A percentile compares a stretch with the other conserved stretches of the same genome.
phyloP scores from a whole-genome alignment of 2,113 vertebrate species.

The Ammodytes dubius region DNA sequence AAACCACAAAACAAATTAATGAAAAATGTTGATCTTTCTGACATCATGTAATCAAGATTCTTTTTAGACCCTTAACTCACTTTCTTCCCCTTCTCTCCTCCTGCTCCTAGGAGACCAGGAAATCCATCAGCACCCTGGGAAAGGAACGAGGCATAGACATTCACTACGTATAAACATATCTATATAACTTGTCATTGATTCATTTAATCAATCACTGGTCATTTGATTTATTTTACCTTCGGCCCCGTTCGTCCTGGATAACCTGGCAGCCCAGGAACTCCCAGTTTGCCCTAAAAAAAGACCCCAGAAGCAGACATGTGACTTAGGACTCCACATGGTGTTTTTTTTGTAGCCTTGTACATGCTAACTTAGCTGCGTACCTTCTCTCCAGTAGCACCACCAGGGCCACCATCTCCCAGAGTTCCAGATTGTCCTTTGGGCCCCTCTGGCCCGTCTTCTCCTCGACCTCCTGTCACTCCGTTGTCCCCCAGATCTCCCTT shows the following conservation, averaged over 20 bases:
- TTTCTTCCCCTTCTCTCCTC: constrained; percentile 94
- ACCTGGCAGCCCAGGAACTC: constrained; percentile 94
- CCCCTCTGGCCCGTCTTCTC: constrained; percentile 96
- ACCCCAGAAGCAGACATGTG: neutral
- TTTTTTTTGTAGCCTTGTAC: neutral
- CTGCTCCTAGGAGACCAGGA: constrained; percentile 88
- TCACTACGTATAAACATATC: constrained; percentile 3
- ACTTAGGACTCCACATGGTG: neutral
- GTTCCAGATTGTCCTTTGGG: constrained; percentile 93
- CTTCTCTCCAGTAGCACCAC: constrained; percentile 93
- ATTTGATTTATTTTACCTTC: constrained; percentile 85
- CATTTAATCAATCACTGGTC: neutral
- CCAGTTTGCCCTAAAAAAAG: constrained; percentile 91
- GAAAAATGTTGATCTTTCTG: neutral
- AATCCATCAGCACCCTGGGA: constrained; percentile 92
- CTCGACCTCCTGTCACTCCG: constrained; percentile 87
- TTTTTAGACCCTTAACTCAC: constrained; percentile 77
- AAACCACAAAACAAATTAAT: constrained; percentile 11
- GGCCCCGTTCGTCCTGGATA: constrained; percentile 94
- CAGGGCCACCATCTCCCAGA: constrained; percentile 88
- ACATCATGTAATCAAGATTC: fast-evolving
- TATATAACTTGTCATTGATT: neutral
- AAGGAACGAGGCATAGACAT: constrained; percentile 43
- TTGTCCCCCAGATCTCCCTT: constrained; percentile 95
- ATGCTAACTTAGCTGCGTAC: constrained; percentile 69